Evolutionary conservation across 1,140 invertebrate species (phyloP).

Genomic region (Augochlora pura): DNA sequence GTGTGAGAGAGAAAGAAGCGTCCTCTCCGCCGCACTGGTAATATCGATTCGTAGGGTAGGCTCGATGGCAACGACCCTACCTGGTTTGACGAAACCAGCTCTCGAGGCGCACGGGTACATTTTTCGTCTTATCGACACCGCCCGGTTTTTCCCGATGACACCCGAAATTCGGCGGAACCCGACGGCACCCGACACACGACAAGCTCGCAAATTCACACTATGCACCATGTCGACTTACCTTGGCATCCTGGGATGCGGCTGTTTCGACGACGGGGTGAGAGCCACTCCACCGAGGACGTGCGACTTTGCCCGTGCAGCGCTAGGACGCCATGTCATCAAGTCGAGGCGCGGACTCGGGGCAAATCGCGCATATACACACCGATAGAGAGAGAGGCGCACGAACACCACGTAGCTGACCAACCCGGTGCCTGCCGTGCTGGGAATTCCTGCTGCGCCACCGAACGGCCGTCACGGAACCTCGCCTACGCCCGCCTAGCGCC

Average conservation of each 20-base stretch:
- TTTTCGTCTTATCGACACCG: constrained; percentile 68
- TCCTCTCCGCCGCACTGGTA: constrained; percentile 55
- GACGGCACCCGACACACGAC: constrained; percentile 22
- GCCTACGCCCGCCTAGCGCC: constrained; percentile 73
- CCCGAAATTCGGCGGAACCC: constrained; percentile 30
- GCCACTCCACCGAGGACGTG: constrained; percentile 62
- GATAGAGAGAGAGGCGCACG: constrained; percentile 51
- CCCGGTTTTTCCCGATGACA: constrained; percentile 64
- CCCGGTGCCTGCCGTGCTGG: constrained; percentile 58
- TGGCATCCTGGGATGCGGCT: constrained; percentile 64
- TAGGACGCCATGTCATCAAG: constrained; percentile 80
- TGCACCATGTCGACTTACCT: constrained; percentile 68
- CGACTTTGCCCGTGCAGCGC: constrained; percentile 68
- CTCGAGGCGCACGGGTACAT: constrained; percentile 52
- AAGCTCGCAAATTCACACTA: constrained; percentile 22
- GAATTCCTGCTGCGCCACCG: constrained; percentile 74
- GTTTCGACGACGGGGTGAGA: constrained; percentile 56
- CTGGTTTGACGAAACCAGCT: constrained; percentile 46
- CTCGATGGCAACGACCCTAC: constrained; percentile 76
- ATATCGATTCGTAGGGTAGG: constrained; percentile 77
- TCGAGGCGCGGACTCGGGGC: constrained; percentile 68
- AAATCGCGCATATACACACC: constrained; percentile 60
- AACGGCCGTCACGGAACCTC: constrained; percentile 73
- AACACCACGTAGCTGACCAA: constrained; percentile 57
- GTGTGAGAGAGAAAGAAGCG: constrained; percentile 51